These are phyloP conservation scores for Anaspis maculata DNA, from an alignment of 2,888 invertebrate genomes.

Conservation along the genomic window DNA sequence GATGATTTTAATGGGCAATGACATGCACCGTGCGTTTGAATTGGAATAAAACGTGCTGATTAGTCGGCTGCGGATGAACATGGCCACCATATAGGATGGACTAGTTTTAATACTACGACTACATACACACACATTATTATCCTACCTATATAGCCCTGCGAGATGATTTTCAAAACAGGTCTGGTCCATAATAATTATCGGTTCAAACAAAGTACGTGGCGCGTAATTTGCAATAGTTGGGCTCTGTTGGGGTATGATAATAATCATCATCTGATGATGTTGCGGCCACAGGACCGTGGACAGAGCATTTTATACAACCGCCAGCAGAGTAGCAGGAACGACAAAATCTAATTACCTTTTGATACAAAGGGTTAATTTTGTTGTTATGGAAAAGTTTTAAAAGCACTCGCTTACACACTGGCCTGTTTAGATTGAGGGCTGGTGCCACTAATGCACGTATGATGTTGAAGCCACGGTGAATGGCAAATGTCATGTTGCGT, in stretches of 20 bases:
- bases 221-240: no score
- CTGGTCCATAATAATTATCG: no score
- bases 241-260: no score
- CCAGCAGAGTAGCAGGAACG: no score
- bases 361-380: constrained; percentile 2
- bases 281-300: no score
- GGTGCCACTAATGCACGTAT: constrained; percentile 10
- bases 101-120: constrained; percentile 28
- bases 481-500: constrained; percentile 7
- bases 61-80: constrained; percentile 33
- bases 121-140: no score
- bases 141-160: no score
- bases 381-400: constrained; percentile 7
- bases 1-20: constrained; percentile 42
- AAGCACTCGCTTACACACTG: constrained; percentile 6
- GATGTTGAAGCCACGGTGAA: constrained; percentile 12
- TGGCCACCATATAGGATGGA: constrained; percentile 25
- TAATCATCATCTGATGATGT: no score
- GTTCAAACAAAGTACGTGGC: no score
- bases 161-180: no score
- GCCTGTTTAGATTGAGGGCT: constrained; percentile 6
- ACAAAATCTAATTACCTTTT: no score
- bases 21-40: constrained; percentile 37
- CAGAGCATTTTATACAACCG: no score
- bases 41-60: constrained; percentile 41